Evolutionary conservation across 2,797 vertebrate species (phyloP).

Genomic region (Brachymystax lenok): DNA sequence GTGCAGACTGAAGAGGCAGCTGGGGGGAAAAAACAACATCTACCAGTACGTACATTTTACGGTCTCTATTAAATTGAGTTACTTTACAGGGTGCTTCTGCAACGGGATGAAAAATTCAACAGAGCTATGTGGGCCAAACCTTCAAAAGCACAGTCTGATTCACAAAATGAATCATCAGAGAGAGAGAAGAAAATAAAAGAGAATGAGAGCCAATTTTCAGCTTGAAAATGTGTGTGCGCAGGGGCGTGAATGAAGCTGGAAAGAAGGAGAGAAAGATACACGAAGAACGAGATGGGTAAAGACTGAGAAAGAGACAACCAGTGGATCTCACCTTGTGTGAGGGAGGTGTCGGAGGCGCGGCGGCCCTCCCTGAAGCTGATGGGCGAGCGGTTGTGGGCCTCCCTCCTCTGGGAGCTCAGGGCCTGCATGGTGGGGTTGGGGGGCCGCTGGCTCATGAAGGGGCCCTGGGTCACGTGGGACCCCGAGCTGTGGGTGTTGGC

Average conservation of each 20-base stretch:
- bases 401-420: constrained; percentile 85
- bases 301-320: constrained; percentile 4
- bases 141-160: constrained; percentile 68
- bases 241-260: background rate
- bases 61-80: constrained; percentile 38
- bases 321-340: constrained; percentile 88
- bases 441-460: constrained; percentile 84
- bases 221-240: background rate
- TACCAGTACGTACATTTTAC: constrained; percentile 20
- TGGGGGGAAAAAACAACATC: background rate
- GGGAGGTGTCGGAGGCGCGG: constrained; percentile 94
- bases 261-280: background rate
- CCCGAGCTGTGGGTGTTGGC: constrained; percentile 72
- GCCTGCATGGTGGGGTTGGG: constrained; percentile 91
- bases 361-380: constrained; percentile 97
- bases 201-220: background rate
- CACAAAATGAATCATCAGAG: constrained; percentile 71
- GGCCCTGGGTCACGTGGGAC: constrained; percentile 64
- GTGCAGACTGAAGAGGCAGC: background rate
- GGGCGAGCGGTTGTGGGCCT: constrained; percentile 93
- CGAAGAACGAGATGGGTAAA: constrained; percentile 7
- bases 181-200: constrained; percentile 42
- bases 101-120: constrained; percentile 27
- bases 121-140: constrained; percentile 41
- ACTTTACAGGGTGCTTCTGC: constrained; percentile 35